phyloP scores from a whole-genome alignment of 1,140 invertebrate species.

The Neuroterus valhalla region DNA sequence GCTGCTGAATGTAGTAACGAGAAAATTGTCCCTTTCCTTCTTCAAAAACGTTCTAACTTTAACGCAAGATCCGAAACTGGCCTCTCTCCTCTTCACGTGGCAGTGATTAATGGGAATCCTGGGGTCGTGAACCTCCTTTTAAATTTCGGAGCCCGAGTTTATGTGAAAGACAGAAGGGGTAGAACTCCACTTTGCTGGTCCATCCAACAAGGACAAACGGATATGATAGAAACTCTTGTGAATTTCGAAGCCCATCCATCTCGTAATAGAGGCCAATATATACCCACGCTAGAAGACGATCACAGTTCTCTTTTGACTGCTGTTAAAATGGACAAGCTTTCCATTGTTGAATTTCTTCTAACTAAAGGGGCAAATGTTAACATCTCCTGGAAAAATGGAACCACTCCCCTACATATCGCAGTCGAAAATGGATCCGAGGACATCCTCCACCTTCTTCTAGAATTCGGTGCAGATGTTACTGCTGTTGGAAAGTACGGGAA shows the following conservation, averaged over 20 bases:
- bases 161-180: neutral
- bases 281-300: neutral
- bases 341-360: neutral
- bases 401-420: neutral
- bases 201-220: neutral
- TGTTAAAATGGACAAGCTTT: neutral
- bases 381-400: conserved; percentile 11
- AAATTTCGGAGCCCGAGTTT: neutral
- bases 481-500: neutral
- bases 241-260: neutral
- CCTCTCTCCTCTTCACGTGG: neutral
- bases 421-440: neutral
- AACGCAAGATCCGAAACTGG: neutral
- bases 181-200: conserved; percentile 9
- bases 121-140: neutral
- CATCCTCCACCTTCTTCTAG: neutral
- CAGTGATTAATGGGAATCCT: neutral
- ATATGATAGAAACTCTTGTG: neutral
- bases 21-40: neutral
- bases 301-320: neutral
- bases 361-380: conserved; percentile 1
- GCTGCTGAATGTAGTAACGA: neutral
- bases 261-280: neutral
- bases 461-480: neutral
- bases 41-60: neutral